Base-by-base conservation (phyloP, 2,113 vertebrate genomes). In the Neotoma lepida region DNA sequence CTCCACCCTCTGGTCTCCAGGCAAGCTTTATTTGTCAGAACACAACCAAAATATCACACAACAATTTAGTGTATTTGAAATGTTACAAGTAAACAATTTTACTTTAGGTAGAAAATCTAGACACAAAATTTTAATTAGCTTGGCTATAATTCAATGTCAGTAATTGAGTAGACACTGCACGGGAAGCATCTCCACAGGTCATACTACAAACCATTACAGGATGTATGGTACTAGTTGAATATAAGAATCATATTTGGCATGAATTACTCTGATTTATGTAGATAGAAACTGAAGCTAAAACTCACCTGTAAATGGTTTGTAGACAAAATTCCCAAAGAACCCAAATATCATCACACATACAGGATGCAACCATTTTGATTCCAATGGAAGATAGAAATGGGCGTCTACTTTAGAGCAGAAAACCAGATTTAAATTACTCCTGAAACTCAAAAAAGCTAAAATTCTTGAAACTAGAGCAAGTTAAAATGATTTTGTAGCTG, bases 71-170 rank as follows among this genome's bases (percentile, higher is more conserved):
- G 9, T 51, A 85, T 51, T 51, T 49, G 18, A 93, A 93, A 44
- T 33, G 76, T 73, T 86, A 82, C 41, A 93, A 92, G 88, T 51
- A 86, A 51, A 33, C 0, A 51, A 41, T 17, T 92, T 88, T 88
- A 80, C 58, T 95, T 88, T 82, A 95, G 17, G 84, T 39, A 92
- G 10, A 4, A 90, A 90, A 92, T 44, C 6, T 89, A 86, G 20
- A 46, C 15, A 33, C 0, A 81, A 81, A 68, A 77, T 24, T 8
- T 56, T 86, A 70, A 49, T 64, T 88, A 92, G 46, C 13, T 7
- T 92, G 17, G 3, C 4, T 22, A 20, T 2, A 20, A 33, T 73
- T 14, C 44, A 70, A 92, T 20, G n/a, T 39, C 44, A 66, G 6
- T 70, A 66, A 88, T 33, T 10, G 56, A 58, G 33, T 90, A 78